phyloP scores from a whole-genome alignment of 2,797 vertebrate genomes.

The Cephalopachus bancanus region DNA sequence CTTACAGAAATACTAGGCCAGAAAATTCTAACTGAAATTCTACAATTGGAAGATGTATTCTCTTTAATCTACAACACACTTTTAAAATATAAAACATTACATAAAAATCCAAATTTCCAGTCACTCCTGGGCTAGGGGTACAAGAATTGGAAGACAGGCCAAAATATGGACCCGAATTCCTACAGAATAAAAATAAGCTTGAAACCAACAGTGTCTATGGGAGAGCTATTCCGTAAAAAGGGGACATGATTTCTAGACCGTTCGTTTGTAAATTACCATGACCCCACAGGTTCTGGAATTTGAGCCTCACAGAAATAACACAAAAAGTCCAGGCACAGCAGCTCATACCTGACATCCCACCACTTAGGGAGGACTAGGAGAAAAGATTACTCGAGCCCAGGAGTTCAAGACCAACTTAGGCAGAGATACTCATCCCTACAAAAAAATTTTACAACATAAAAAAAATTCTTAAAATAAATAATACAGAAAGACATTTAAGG shows the following conservation, averaged over 20 bases:
- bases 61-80: neutral
- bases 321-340: neutral
- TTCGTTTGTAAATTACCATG: neutral
- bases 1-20: neutral
- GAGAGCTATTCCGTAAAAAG: neutral
- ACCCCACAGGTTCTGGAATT: neutral
- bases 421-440: too few relatives aligned
- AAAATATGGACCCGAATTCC: neutral
- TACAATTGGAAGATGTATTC: neutral
- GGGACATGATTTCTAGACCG: neutral
- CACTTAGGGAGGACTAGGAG: too few relatives aligned
- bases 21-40: neutral
- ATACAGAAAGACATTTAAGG: neutral
- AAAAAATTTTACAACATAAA: too few relatives aligned
- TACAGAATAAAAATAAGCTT: neutral
- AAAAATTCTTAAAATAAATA: neutral
- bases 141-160: neutral
- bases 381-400: too few relatives aligned
- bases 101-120: neutral
- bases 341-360: too few relatives aligned
- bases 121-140: neutral
- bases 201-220: neutral
- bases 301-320: neutral
- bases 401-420: too few relatives aligned
- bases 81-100: conserved; percentile 12